Evolutionary conservation across 2,797 vertebrate genomes (phyloP).

Genomic region (Hapalemur alaotrensis): DNA sequence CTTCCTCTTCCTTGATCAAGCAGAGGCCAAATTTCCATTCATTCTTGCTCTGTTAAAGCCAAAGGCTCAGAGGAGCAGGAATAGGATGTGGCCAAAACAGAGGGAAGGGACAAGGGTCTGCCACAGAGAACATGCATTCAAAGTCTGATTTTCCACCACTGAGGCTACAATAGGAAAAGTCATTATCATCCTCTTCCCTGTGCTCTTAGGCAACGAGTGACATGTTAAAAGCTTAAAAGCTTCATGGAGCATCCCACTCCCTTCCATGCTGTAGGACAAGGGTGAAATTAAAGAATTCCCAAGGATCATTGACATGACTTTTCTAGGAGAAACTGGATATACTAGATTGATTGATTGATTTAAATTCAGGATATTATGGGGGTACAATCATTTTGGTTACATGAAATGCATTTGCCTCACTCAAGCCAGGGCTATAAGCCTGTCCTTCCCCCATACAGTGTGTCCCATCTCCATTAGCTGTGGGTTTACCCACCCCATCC

Average conservation of each 20-base stretch:
- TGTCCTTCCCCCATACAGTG: too few relatives aligned
- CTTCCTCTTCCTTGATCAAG: not conserved
- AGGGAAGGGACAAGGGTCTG: not conserved
- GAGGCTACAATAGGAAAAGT: not conserved
- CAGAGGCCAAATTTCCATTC: not conserved
- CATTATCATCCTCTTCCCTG: not conserved
- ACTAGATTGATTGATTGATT: not conserved
- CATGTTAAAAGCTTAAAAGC: not conserved
- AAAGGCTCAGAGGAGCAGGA: not conserved
- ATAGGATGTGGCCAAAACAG: not conserved
- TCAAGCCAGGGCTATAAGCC: too few relatives aligned
- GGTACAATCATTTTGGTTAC: too few relatives aligned
- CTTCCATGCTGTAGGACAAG: not conserved
- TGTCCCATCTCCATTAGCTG: too few relatives aligned
- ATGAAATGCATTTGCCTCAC: too few relatives aligned
- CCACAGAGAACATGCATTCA: not conserved
- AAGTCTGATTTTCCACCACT: not conserved
- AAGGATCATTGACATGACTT: not conserved
- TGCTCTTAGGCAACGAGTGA: not conserved
- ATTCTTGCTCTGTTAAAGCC: not conserved
- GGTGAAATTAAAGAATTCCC: slow-evolving; percentile 9
- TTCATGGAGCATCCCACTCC: not conserved
- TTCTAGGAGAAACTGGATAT: slow-evolving; percentile 9
- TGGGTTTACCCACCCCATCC: too few relatives aligned
- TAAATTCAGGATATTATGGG: too few relatives aligned